Evolutionary conservation across 2,113 vertebrate genomes (phyloP).

Genomic region (Bufo gargarizans): DNA sequence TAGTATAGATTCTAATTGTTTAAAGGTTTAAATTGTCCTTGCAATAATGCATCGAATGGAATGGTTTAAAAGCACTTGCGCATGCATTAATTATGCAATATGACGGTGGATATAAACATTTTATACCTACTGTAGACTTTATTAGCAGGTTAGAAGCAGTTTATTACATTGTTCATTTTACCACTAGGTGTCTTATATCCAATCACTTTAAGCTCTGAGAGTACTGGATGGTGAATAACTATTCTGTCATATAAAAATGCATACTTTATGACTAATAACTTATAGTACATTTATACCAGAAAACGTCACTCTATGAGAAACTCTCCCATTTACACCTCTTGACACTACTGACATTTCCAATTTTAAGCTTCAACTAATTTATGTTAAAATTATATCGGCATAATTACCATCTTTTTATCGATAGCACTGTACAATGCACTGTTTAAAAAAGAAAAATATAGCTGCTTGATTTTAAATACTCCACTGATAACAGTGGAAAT

Average conservation of each 20-base stretch:
- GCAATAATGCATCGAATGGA: too few species aligned
- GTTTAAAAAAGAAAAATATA: neutral
- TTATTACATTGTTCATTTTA: neutral
- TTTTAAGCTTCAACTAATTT: slow-evolving; percentile 47
- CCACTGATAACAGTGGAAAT: neutral
- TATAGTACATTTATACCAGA: slow-evolving; percentile 27
- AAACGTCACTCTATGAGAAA: slow-evolving; percentile 38
- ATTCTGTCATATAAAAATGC: slow-evolving; percentile 34
- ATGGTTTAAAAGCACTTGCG: neutral
- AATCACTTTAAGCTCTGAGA: slow-evolving; percentile 11
- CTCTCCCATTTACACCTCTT: slow-evolving; percentile 28
- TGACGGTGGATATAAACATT: neutral
- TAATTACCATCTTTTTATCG: slow-evolving; percentile 14
- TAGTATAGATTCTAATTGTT: too few species aligned
- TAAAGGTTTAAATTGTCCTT: too few species aligned
- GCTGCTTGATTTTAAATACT: neutral
- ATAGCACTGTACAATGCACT: neutral
- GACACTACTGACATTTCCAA: slow-evolving; percentile 43
- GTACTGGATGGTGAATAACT: neutral
- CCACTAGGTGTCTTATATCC: slow-evolving; percentile 2
- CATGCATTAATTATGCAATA: neutral
- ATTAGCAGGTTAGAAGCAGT: neutral
- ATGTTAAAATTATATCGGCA: slow-evolving; percentile 12
- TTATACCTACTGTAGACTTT: neutral
- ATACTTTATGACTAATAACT: slow-evolving; percentile 45